Evolutionary conservation across 2,797 vertebrate genomes (phyloP).

Genomic region (Sebastes melanostomus): DNA sequence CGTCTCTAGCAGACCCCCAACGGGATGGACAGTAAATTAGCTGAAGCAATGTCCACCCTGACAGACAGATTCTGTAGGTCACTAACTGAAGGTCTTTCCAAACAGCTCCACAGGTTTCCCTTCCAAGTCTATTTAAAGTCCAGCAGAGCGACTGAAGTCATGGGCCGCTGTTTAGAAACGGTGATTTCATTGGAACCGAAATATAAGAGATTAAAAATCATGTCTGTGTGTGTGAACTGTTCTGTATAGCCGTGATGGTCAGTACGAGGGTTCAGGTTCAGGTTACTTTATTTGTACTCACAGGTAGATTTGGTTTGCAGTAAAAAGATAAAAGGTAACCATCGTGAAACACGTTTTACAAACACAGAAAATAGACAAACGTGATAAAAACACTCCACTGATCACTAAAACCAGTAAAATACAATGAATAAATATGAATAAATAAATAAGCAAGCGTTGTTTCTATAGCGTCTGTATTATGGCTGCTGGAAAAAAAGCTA

Average conservation of each 20-base stretch:
- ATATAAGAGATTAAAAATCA: slow-evolving; percentile 2
- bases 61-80: slow-evolving; percentile 67
- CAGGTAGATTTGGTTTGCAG: too few species aligned
- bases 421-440: too few species aligned
- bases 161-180: slow-evolving; percentile 27
- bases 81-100: slow-evolving; percentile 66
- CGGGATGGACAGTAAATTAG: slow-evolving; percentile 58
- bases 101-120: slow-evolving; percentile 51
- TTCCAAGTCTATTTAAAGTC: slow-evolving; percentile 68
- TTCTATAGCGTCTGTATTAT: too few species aligned
- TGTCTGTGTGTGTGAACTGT: background rate
- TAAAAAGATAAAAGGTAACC: too few species aligned
- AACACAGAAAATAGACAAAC: too few species aligned
- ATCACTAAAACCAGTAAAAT: too few species aligned
- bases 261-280: too few species aligned
- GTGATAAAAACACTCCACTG: too few species aligned
- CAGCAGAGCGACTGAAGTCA: slow-evolving; percentile 48
- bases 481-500: too few species aligned
- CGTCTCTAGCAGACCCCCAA: slow-evolving; percentile 44
- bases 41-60: slow-evolving; percentile 54
- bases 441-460: too few species aligned
- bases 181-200: slow-evolving; percentile 37
- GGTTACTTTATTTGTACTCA: too few species aligned
- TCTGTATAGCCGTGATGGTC: background rate
- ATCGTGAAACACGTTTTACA: too few species aligned